Conservation (phyloP, 2,113 vertebrate genomes). For the Myotis brandtii region DNA sequence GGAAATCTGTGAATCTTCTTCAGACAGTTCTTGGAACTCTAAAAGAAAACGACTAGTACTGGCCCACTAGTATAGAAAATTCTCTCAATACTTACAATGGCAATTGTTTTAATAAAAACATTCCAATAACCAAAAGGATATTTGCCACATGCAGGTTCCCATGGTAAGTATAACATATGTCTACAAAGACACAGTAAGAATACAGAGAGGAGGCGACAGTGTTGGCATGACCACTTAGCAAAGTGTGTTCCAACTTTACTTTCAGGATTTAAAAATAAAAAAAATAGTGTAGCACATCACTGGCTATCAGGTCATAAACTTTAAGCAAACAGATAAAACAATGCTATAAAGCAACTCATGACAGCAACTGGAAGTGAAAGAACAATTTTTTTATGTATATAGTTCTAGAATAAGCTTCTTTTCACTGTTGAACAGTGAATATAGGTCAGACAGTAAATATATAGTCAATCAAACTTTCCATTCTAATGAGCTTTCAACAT, state of each 20-base stretch:
- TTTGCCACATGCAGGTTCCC: not conserved
- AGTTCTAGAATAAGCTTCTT: slow-evolving; percentile 34
- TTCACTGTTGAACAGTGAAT: not conserved
- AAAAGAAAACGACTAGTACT: not conserved
- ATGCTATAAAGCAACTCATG: not conserved
- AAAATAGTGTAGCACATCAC: not conserved
- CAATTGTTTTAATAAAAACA: not conserved
- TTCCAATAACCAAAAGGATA: not conserved
- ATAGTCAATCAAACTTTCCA: slow-evolving; percentile 39
- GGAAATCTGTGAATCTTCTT: not conserved
- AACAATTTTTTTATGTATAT: not conserved
- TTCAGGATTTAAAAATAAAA: not conserved
- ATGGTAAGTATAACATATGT: not conserved
- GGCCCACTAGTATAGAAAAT: not conserved
- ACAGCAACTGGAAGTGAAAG: not conserved
- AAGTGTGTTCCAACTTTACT: not conserved
- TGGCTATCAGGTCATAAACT: not conserved
- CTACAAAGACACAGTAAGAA: not conserved
- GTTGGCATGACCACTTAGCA: not conserved
- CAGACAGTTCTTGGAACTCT: not conserved
- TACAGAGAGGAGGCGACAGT: too few relatives aligned
- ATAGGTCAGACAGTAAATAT: not conserved
- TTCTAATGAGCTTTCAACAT: not conserved
- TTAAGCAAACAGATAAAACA: slow-evolving; percentile 12
- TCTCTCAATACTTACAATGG: not conserved